Evolutionary conservation across 2,888 invertebrate genomes (phyloP).

Genomic region (Stenolophus ochropezus): DNA sequence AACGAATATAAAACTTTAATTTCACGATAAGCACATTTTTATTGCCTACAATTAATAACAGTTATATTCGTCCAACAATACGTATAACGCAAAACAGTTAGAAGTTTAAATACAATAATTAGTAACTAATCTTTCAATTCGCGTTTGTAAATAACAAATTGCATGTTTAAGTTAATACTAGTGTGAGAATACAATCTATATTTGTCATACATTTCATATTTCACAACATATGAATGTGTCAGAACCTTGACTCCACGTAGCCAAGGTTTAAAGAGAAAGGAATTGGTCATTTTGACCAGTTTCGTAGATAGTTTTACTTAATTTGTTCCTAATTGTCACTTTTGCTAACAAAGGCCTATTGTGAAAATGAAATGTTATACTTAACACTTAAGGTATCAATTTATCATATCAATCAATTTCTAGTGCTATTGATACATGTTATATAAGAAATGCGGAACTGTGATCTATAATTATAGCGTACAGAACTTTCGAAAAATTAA

Average conservation of each 20-base stretch:
- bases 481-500: constrained; percentile 34
- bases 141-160: background rate
- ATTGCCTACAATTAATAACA: background rate
- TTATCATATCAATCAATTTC: constrained; percentile 25
- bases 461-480: background rate
- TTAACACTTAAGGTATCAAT: background rate
- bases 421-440: background rate
- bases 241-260: constrained; percentile 20
- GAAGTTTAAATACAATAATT: constrained; percentile 18
- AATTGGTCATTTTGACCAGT: background rate
- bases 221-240: constrained; percentile 24
- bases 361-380: background rate
- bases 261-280: constrained; percentile 40
- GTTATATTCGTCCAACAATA: background rate
- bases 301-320: background rate
- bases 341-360: no score
- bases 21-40: background rate
- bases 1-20: background rate
- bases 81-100: constrained; percentile 6
- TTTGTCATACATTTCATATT: constrained; percentile 38
- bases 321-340: background rate
- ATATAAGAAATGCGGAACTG: constrained; percentile 23
- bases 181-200: constrained; percentile 16
- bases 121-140: background rate
- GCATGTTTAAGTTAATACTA: constrained; percentile 6